Conservation (phyloP, 2,797 vertebrate genomes). For the Mormyrops attenuatus region DNA sequence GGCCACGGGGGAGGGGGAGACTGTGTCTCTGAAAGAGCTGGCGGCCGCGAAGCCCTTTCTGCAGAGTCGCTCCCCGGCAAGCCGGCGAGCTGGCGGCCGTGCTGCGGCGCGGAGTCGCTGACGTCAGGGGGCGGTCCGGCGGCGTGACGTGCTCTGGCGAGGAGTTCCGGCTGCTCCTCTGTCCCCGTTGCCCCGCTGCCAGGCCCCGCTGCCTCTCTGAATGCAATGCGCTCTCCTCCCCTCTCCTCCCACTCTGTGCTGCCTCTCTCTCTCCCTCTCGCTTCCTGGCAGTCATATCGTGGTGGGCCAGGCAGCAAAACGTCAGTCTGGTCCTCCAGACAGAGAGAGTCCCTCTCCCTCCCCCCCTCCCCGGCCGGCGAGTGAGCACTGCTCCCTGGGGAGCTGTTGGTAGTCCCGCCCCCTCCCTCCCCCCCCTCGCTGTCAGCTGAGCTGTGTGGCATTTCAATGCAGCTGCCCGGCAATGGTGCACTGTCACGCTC, state of each 20-base stretch:
- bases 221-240: constrained; percentile 50
- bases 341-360: constrained; percentile 44
- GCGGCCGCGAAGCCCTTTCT: constrained; percentile 44
- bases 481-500: constrained; percentile 28
- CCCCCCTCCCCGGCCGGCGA: constrained; percentile 46
- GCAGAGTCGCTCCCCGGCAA: constrained; percentile 44
- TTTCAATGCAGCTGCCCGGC: constrained; percentile 53
- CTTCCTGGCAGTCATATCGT: constrained; percentile 49
- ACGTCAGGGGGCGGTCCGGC: constrained; percentile 50
- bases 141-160: background rate
- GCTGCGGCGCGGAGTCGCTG: constrained; percentile 44
- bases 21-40: constrained; percentile 35
- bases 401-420: constrained; percentile 34
- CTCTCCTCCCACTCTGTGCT: constrained; percentile 34
- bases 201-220: constrained; percentile 53
- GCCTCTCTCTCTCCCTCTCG: constrained; percentile 33
- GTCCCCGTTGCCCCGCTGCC: constrained; percentile 47
- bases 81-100: constrained; percentile 46
- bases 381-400: constrained; percentile 37
- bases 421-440: constrained; percentile 37
- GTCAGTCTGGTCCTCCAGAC: constrained; percentile 41
- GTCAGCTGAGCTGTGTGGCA: constrained; percentile 57
- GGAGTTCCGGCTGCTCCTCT: background rate
- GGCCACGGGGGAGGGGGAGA: constrained; percentile 39
- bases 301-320: constrained; percentile 44